Evolutionary conservation across 2,888 invertebrate species (phyloP).

Genomic region (Cataglyphis albicans): DNA sequence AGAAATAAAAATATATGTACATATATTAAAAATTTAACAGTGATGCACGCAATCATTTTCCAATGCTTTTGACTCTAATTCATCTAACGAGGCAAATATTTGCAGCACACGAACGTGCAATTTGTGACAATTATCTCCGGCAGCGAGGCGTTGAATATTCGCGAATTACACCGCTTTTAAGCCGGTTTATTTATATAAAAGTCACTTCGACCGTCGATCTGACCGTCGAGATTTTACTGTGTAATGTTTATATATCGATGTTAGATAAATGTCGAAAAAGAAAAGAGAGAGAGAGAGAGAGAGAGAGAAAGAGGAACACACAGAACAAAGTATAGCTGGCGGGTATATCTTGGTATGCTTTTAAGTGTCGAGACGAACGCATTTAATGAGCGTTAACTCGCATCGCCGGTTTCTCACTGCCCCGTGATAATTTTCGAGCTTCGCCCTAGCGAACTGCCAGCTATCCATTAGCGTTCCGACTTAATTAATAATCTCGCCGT

Average conservation of each 20-base stretch:
- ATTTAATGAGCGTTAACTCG: conserved; percentile 56
- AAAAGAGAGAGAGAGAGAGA: not conserved
- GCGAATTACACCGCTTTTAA: conserved; percentile 20
- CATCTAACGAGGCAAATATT: conserved; percentile 25
- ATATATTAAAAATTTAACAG: not conserved
- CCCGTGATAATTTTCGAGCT: conserved; percentile 50
- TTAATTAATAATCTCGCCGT: conserved; percentile 63
- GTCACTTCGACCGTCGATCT: not conserved
- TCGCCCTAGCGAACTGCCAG: conserved; percentile 14
- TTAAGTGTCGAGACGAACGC: conserved; percentile 18
- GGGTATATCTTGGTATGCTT: conserved; percentile 20
- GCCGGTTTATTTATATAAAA: not conserved
- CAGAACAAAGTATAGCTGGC: not conserved
- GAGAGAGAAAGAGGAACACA: not conserved
- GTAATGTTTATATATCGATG: conserved; percentile 22
- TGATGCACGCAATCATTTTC: not conserved
- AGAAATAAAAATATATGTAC: not conserved
- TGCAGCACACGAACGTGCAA: not conserved
- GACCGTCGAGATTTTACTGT: not conserved
- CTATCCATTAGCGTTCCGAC: conserved; percentile 42
- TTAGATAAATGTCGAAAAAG: not conserved
- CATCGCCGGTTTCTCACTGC: conserved; percentile 21
- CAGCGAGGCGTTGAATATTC: conserved; percentile 40
- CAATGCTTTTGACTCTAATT: conserved; percentile 10
- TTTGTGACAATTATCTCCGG: conserved; percentile 25